phyloP scores from a whole-genome alignment of 2,113 vertebrate genomes.

The Mus musculus region DNA sequence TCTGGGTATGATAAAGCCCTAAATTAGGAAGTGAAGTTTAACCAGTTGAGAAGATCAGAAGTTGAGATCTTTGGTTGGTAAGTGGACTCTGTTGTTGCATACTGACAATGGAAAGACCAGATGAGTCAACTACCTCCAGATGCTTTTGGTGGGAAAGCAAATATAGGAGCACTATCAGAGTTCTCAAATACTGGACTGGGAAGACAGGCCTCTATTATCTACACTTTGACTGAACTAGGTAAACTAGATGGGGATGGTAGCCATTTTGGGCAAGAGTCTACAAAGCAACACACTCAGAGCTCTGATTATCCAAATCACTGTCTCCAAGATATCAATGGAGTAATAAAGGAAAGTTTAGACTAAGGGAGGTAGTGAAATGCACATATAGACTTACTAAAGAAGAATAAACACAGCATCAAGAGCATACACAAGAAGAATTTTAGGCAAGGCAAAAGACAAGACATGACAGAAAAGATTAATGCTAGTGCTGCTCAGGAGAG shows the following conservation, averaged over 20 bases:
- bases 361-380: background rate
- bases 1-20: background rate
- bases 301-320: conserved; percentile 13
- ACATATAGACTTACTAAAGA: background rate
- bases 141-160: background rate
- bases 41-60: background rate
- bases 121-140: background rate
- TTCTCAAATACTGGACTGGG: background rate
- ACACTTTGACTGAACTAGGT: background rate
- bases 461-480: background rate
- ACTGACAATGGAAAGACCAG: background rate
- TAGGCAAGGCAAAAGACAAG: conserved; percentile 19
- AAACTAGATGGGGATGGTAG: conserved; percentile 13
- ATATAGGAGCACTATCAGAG: background rate
- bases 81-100: background rate
- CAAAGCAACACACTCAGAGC: background rate
- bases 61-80: background rate
- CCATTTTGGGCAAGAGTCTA: background rate
- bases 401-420: background rate
- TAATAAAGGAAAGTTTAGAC: background rate
- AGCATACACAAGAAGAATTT: background rate
- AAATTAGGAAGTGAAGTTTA: background rate
- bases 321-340: background rate
- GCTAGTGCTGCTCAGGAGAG: background rate
- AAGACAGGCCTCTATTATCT: background rate